Evolutionary conservation across 2,797 vertebrate species (phyloP), one percentile per base, ranked within the genome.

Genomic region (Acestrorhynchus altus): DNA sequence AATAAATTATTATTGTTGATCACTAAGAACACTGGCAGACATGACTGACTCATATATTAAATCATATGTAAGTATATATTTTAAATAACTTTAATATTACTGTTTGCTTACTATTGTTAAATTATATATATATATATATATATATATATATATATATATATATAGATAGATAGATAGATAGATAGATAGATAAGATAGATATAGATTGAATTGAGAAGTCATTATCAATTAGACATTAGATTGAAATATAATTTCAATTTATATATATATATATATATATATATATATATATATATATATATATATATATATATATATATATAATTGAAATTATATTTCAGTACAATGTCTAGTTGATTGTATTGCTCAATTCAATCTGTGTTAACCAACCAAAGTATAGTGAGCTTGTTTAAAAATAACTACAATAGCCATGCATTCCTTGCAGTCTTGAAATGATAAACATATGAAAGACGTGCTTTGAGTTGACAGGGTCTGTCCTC

Each of bases 51-150:
- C 18, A 40, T 1, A 20, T 20, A 39, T 35, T 35, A 35, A 35
- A 35, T 2, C 31, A 35, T 35, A 35, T 35, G 31, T 35, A 35
- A 35, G 31, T 35, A 35, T n/a, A 35, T 35, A 35, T 67, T 67
- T 67, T 49, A 44, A 67, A 15, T 31, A n/a, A 49, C 24, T 28
- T 49, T 77, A n/a, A 9, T 61, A 39, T 28, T 39, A 47, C 39
- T 35, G 47, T 74, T 60, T 61, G 44, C 47, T 54, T 61, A 67
- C 31, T 18, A n/a, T 28, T 49, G 26, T 49, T 18, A 67, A 61
- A 39, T n/a, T 35, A 35, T 35, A 35, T 35, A 35, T 35, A 35
- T 35, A 35, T 35, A 35, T 35, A 35, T 35, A 35, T 35, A 35
- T 35, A 35, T 35, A 35, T 35, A 35, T 35, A 35, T 35, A 35